These are phyloP conservation scores for Mycalesis mineus DNA, from an alignment of 2,888 invertebrate species.

Conservation along the genomic window DNA sequence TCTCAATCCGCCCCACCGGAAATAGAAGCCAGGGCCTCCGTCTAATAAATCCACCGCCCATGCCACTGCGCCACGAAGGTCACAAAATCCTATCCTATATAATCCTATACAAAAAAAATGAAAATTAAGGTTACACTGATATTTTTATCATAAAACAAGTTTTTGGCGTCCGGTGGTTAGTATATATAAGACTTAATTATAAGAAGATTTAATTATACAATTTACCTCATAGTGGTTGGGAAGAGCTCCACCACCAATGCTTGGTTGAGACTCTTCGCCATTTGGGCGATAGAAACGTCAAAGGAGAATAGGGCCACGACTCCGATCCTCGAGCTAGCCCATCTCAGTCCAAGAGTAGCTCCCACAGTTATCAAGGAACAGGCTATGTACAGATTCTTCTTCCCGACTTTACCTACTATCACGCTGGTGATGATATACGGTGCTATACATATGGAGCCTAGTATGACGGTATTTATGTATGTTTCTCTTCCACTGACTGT, in stretches of 20 bases:
- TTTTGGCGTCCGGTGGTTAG: too few relatives aligned
- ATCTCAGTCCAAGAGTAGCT: slow-evolving; percentile 41
- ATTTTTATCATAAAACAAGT: too few relatives aligned
- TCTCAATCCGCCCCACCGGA: too few relatives aligned
- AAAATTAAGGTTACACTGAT: too few relatives aligned
- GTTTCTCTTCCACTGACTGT: slow-evolving; percentile 44
- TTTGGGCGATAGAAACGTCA: slow-evolving; percentile 43
- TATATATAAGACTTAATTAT: too few relatives aligned
- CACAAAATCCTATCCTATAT: too few relatives aligned
- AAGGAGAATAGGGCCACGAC: slow-evolving; percentile 50
- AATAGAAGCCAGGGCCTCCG: too few relatives aligned
- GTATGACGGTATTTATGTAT: slow-evolving; percentile 47
- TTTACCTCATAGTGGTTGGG: slow-evolving; percentile 50
- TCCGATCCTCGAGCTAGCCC: slow-evolving; percentile 43
- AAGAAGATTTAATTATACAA: too few relatives aligned
- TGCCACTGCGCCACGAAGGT: too few relatives aligned
- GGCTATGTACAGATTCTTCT: slow-evolving; percentile 41
- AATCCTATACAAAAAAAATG: too few relatives aligned
- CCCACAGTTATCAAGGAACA: slow-evolving; percentile 36
- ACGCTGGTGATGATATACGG: slow-evolving; percentile 42
- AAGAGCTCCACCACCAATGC: slow-evolving; percentile 45
- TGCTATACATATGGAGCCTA: slow-evolving; percentile 40
- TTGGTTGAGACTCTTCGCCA: slow-evolving; percentile 45
- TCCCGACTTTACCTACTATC: slow-evolving; percentile 46
- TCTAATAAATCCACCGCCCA: too few relatives aligned